Evolutionary conservation across 1,140 invertebrate species (phyloP), one percentile per base, ranked within the genome.

Genomic region (Tachypleus tridentatus): DNA sequence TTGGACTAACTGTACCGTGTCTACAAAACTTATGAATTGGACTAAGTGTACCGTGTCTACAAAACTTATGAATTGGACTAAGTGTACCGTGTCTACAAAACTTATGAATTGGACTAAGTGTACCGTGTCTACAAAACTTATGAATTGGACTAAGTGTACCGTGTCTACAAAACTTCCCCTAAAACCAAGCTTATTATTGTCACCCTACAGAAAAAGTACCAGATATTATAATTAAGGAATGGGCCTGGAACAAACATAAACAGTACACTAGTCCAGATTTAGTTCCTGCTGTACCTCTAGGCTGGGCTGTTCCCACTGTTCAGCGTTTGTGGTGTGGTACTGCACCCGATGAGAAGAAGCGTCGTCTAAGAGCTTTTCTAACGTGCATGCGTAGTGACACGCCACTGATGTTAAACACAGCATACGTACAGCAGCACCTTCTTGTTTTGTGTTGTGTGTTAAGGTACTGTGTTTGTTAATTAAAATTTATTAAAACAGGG

Each of bases 241-340:
- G 91, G 91, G 82, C 90, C 53, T 90, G 87, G 82, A 84, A 85
- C 47, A 83, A 86, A 67, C 78, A 80, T 3, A 89, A 91, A 79
- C 82, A 86, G 63, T 86, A 85, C 70, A 80, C 85, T 70, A 80
- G 80, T 71, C 80, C 87, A 10, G 87, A 91, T 72, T 76, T 85
- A 64, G 87, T 93, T 3, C 84, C 84, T 69, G 90, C 90, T 3
- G 83, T 86, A 65, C 84, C 87, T 66, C 82, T 93, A 64, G 87
- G 90, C 51, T 94, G 91, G 91, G 85, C 88, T 10, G 89, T 93
- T 51, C 91, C 92, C 3, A 93, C 90, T 52, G 85, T 94, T 68
- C 88, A 94, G 75, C 82, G 90, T 69, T 81, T 95, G 68, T 94
- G 92, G 91, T 91, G 94, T 78, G 91, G 90, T 82, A 87, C 85